Percentiles rank a stretch among this genome's conserved stretches.
phyloP scores from a whole-genome alignment of 2,113 vertebrate species.

The Tychaedon coryphoeus region DNA sequence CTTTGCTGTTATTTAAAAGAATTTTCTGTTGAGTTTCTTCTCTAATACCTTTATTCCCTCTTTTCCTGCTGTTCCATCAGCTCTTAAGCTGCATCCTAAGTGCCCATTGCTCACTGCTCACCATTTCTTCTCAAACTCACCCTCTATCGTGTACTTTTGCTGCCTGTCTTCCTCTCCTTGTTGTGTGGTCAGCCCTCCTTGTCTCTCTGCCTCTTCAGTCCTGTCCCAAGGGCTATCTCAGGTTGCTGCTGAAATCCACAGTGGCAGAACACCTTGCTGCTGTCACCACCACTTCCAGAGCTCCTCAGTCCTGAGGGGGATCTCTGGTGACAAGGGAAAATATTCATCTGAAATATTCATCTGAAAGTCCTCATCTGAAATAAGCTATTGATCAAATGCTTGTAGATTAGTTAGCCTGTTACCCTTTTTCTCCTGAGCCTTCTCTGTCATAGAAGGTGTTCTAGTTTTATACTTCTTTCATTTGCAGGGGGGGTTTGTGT shows the following conservation, averaged over 20 bases:
- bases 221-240: fast-evolving
- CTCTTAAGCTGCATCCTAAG: not conserved
- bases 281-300: not conserved
- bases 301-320: not conserved
- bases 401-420: not conserved
- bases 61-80: not conserved
- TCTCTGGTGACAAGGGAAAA: not conserved
- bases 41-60: not conserved
- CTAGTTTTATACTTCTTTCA: not conserved
- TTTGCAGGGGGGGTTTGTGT: not conserved
- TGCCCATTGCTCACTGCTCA: not conserved
- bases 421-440: not conserved
- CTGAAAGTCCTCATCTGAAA: not conserved
- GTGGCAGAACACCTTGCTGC: not conserved
- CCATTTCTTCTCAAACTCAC: not conserved
- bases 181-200: not conserved
- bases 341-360: not conserved
- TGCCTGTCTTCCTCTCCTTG: fast-evolving
- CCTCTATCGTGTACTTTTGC: fast-evolving
- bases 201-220: not conserved
- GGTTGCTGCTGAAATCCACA: not conserved
- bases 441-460: fast-evolving
- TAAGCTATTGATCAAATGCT: not conserved
- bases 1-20: not conserved
- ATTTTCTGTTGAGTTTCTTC: not conserved